Evolutionary conservation across 2,888 invertebrate species (phyloP), one percentile per base, ranked within the genome.

Genomic region (Apamea sordens): DNA sequence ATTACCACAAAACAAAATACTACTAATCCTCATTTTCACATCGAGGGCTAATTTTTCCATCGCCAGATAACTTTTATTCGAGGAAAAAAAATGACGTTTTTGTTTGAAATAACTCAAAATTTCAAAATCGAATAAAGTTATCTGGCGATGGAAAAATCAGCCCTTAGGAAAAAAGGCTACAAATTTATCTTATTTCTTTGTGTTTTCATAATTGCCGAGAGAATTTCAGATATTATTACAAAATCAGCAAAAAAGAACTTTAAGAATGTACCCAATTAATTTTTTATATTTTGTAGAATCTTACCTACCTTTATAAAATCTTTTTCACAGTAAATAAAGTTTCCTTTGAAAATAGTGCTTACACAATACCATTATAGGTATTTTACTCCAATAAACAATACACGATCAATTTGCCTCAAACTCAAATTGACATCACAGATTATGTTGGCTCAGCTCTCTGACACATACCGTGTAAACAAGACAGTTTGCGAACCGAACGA

Each of bases 381-480:
- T 61, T 56, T n/a, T n/a, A 59, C 24, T 36, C 13, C 28, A 81
- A 50, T 41, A 59, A 71, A 70, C 28, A 53, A 63, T 50, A 59
- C 24, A 53, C 28, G 11, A 15, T 63, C 65, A 59, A 85, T 73
- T 76, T 73, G 44, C 56, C 56, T 50, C 56, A 67, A 65, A 75
- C 50, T 61, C 44, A 41, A 68, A 56, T 63, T 77, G 47, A 44
- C 65, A 59, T 53, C 59, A 71, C 70, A 74, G 50, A 73, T 73
- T 53, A 73, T 76, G 67, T 84, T 77, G 28, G 7, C 41, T 47
- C 10, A 61, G 32, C 50, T 47, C 75, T 73, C 47, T 72, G 67
- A 71, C 64, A 61, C 15, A 61, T 56, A n/a, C 47, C 65, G 44
- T 76, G 82, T 74, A 80, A 84, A 84, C 74, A 80, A 21, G 63